These are phyloP conservation scores for Oedothorax gibbosus DNA, from an alignment of 1,140 invertebrate species.

Conservation along the genomic window DNA sequence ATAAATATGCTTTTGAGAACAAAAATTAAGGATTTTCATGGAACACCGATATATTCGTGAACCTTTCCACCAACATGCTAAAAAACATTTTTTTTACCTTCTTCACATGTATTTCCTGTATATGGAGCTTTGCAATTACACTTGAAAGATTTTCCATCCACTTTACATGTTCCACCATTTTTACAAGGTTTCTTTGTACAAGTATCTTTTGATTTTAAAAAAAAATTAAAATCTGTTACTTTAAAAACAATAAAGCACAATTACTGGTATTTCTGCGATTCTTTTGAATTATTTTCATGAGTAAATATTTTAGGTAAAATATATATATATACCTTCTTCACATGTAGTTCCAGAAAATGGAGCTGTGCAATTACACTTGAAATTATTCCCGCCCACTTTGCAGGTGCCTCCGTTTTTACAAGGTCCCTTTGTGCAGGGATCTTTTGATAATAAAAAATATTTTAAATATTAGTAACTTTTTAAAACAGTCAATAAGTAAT, in stretches of 20 bases:
- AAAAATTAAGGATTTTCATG: no score
- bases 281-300: neutral
- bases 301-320: neutral
- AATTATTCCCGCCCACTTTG: neutral
- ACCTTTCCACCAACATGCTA: neutral
- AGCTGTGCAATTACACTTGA: neutral
- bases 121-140: neutral
- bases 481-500: neutral
- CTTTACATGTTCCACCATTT: neutral
- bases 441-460: neutral
- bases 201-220: neutral
- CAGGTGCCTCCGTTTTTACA: neutral
- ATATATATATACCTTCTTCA: neutral
- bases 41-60: no score
- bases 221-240: neutral
- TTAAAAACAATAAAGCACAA: neutral
- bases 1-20: no score
- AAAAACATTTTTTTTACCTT: neutral
- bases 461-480: neutral
- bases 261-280: neutral
- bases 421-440: slow-evolving; percentile 6
- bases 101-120: neutral
- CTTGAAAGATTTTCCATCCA: neutral
- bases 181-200: neutral
- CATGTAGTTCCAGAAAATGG: slow-evolving; percentile 4